Evolutionary conservation across 2,113 vertebrate genomes (phyloP).

Genomic region (Suricata suricatta): DNA sequence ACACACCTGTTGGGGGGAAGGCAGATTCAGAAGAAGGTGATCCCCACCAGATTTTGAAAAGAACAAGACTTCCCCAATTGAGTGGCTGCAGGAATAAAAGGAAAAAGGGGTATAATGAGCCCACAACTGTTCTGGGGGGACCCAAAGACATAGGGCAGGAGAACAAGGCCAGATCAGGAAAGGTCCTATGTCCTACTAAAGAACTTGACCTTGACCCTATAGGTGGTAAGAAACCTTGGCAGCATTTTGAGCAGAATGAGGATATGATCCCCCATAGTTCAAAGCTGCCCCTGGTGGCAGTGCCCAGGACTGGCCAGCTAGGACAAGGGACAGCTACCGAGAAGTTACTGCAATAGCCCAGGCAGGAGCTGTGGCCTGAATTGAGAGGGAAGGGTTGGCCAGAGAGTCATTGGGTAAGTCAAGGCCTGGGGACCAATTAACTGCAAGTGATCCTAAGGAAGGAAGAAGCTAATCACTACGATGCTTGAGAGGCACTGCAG

Average conservation of each 20-base stretch:
- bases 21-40: not conserved
- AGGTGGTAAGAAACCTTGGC: not conserved
- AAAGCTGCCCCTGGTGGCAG: no score
- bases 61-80: not conserved
- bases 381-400: no score
- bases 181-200: not conserved
- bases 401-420: not conserved
- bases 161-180: not conserved
- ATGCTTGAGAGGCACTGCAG: no score
- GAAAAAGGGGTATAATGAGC: not conserved
- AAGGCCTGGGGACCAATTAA: no score
- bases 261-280: not conserved
- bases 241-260: not conserved
- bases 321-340: not conserved
- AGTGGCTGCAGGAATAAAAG: not conserved
- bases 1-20: fast-evolving
- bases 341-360: not conserved
- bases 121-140: not conserved
- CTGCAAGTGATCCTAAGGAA: not conserved
- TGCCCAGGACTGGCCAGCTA: not conserved
- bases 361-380: not conserved
- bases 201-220: not conserved
- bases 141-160: not conserved
- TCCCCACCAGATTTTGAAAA: not conserved
- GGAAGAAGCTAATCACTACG: not conserved